Base-by-base conservation (phyloP, 2,113 vertebrate species). In the Megaleporinus macrocephalus region DNA sequence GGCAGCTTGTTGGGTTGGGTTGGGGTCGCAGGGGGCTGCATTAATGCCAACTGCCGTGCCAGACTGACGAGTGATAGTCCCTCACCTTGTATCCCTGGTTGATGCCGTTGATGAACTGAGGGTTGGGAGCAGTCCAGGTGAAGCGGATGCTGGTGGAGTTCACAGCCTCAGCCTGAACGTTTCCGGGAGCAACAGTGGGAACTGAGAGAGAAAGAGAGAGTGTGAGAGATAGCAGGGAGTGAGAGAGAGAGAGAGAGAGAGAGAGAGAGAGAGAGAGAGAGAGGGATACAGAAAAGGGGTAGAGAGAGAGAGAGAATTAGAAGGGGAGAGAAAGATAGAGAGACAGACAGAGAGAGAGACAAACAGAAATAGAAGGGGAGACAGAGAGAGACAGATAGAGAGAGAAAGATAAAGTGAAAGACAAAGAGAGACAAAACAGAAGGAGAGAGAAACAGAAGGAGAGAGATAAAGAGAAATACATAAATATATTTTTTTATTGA, bases 41-140 rank as follows among this genome's bases (percentile, higher is more conserved):
- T n/a, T n/a, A n/a, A n/a, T n/a, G 36, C 3, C 36, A 36, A 36
- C 41, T 11, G 41, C 41, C 5, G 9, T 44, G 41, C 41, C 9
- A 16, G 49, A 1, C 49, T 3, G 51, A 53, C 15, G 36, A 59
- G 53, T 44, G 73, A 29, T 29, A 9, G 15, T 5, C 11, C 1
- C 27, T 90, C 89, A 98, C 98, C 98, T 99, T 99, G 90, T 99
- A 99, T 53, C 98, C 98, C 88, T 99, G 97, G 92, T 99, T 99
- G 94, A 99, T 98, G 81, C 98, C 98, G 0, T 99, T 99, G 92
- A 99, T 97, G 93, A 99, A 99, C 92, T 99, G 97, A 20, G 98
- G 98, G 87, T 97, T 99, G 53, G 98, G 97, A n/a, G 98, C 96
- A 51, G 93, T 97, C 98, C 98, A 99, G 83, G 93, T 97, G 89